Base-by-base conservation (phyloP, 2,888 invertebrate genomes). In the Synanthedon andrenaeformis region DNA sequence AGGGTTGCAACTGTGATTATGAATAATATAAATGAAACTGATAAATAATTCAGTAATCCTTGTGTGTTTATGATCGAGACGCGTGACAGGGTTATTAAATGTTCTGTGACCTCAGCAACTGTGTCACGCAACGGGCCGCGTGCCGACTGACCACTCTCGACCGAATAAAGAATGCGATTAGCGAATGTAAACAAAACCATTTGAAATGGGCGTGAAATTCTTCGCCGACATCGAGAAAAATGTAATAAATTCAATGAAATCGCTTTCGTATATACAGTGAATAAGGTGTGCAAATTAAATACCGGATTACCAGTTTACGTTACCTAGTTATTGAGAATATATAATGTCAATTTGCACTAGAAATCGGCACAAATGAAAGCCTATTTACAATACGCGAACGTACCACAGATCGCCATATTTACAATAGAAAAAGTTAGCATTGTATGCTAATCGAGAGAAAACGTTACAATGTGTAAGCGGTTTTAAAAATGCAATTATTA, bases 21-120 rank as follows among this genome's bases (percentile, higher is more conserved):
- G 35, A 8, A 35, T 35, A 35, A 35, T 35, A 35, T 35, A 35
- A 35, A 35, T 10, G 35, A 35, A 35, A 35, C 35, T 35, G 35
- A 35, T 35, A 35, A 35, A 45, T 45, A 13, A 45, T 45, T n/a
- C 45, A 45, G 6, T 14, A 14, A 45, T 45, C 45, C 45, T 12
- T 45, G 6, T 45, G 45, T 14, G 45, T 14, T 45, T 45, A 45
- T 45, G 12, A 59, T 62, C 57, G 54, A 50, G 41, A 23, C 42
- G 55, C 62, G 63, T 62, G 64, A 61, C 59, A 56, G 53, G 66
- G 62, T 65, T 65, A 59, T 57, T 59, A 60, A 63, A 66, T 45
- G 54, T 48, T 52, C 49, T 45, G 41, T 60, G 64, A 60, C 69
- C 66, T 66, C 63, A 60, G 45, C 56, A 66, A 56, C 62, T 67